phyloP scores from a whole-genome alignment of 92 coral and sea anemone species.

The Zoanthus sociatus region DNA sequence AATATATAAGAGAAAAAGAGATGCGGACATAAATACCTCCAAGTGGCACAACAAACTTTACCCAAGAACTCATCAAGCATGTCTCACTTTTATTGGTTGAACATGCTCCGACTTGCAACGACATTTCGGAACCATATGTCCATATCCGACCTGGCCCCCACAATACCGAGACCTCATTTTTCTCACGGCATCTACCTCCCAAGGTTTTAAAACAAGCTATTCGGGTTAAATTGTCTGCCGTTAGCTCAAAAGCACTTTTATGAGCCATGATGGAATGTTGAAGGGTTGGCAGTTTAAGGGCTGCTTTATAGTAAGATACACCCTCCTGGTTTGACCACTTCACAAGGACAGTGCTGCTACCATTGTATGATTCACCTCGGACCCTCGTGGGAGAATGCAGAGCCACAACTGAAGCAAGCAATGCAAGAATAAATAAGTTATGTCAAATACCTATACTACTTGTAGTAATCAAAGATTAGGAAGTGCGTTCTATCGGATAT shows the following conservation, averaged over 20 bases:
- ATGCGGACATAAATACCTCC: conserved; percentile 11
- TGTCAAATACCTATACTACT: too few relatives aligned
- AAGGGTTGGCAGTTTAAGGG: background rate
- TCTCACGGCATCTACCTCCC: conserved; percentile 9
- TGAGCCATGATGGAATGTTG: background rate
- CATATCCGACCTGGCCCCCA: conserved; percentile 15
- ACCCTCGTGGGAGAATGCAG: conserved; percentile 21
- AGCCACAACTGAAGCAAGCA: background rate
- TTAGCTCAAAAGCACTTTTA: background rate
- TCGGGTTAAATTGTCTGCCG: conserved; percentile 20
- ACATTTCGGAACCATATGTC: conserved; percentile 28
- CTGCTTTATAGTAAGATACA: conserved; percentile 11
- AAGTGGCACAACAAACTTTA: conserved; percentile 25
- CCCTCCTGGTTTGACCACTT: conserved; percentile 15
- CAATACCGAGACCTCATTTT: accelerated
- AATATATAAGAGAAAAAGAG: too few relatives aligned
- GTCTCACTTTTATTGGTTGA: background rate
- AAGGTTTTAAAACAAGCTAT: background rate
- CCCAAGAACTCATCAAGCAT: conserved; percentile 31
- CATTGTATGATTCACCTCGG: conserved; percentile 18
- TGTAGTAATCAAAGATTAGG: too few relatives aligned
- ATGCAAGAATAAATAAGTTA: too few relatives aligned
- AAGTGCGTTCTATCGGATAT: too few relatives aligned
- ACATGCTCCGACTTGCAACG: conserved; percentile 36
- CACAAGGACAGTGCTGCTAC: background rate